These are phyloP conservation scores for Austrofundulus limnaeus DNA, from an alignment of 2,113 vertebrate genomes.

Conservation along the genomic window DNA sequence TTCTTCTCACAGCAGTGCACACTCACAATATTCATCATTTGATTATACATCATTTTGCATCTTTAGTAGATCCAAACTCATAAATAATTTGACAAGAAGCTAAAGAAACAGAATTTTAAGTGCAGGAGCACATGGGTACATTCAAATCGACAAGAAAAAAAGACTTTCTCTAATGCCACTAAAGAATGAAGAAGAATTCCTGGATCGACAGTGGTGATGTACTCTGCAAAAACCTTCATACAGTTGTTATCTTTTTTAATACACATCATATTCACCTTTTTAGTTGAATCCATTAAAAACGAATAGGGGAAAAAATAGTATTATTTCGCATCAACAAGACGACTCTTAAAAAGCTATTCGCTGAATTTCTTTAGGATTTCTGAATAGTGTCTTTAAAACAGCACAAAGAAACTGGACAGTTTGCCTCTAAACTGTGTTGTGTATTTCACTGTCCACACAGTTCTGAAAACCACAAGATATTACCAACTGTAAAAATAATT, in stretches of 20 bases:
- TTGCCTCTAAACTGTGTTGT: too few relatives aligned
- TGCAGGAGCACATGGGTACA: constrained; percentile 5
- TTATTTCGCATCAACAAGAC: too few relatives aligned
- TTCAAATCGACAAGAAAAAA: constrained; percentile 19
- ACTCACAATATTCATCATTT: constrained; percentile 7
- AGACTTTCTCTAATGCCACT: not conserved
- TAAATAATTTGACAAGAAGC: constrained; percentile 19
- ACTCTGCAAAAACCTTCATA: not conserved
- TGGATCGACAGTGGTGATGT: not conserved
- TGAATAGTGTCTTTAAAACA: too few relatives aligned
- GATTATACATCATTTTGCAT: constrained; percentile 27
- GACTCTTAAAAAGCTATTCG: too few relatives aligned
- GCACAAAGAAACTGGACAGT: too few relatives aligned
- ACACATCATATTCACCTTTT: not conserved
- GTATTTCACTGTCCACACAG: not conserved
- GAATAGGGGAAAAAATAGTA: too few relatives aligned
- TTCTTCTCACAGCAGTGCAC: constrained; percentile 48
- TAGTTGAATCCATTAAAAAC: not conserved
- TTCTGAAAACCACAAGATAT: constrained; percentile 10
- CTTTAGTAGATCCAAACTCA: constrained; percentile 31
- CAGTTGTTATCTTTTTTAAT: too few relatives aligned
- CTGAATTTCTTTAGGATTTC: too few relatives aligned
- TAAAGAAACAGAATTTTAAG: constrained; percentile 5
- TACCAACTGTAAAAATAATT: constrained; percentile 12
- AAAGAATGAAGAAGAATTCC: constrained; percentile 12